Conservation (phyloP, 1,140 invertebrate species). For the Drosophila kepulauana region DNA sequence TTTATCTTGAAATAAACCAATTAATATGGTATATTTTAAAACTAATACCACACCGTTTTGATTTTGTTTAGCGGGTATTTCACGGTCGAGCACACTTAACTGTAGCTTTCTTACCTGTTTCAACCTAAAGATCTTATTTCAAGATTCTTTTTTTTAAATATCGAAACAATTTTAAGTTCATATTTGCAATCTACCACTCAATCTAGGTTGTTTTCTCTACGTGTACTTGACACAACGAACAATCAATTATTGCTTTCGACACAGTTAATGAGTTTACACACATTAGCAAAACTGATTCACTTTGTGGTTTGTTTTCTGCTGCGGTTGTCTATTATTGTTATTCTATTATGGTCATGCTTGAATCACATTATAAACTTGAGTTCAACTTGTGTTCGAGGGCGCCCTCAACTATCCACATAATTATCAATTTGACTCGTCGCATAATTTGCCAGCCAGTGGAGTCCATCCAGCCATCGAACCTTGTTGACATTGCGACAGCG, state of each 20-base stretch:
- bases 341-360: neutral
- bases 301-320: constrained; percentile 3
- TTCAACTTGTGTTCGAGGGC: constrained; percentile 28
- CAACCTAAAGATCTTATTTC: no score
- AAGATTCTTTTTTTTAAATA: no score
- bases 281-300: neutral
- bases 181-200: no score
- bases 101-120: no score
- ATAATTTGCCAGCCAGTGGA: constrained; percentile 54
- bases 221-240: no score
- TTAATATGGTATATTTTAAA: no score
- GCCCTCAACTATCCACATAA: constrained; percentile 49
- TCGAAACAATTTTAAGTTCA: no score
- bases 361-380: constrained; percentile 12
- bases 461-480: constrained; percentile 36
- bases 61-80: no score
- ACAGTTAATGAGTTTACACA: neutral
- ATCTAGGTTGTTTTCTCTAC: no score
- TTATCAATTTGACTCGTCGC: constrained; percentile 53
- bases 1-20: no score
- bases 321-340: neutral
- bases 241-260: neutral
- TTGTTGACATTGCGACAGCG: constrained; percentile 62
- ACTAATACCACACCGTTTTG: no score
- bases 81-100: no score